Conservation (phyloP, 2,888 invertebrate species). For the Nemotelus nigrinus region DNA sequence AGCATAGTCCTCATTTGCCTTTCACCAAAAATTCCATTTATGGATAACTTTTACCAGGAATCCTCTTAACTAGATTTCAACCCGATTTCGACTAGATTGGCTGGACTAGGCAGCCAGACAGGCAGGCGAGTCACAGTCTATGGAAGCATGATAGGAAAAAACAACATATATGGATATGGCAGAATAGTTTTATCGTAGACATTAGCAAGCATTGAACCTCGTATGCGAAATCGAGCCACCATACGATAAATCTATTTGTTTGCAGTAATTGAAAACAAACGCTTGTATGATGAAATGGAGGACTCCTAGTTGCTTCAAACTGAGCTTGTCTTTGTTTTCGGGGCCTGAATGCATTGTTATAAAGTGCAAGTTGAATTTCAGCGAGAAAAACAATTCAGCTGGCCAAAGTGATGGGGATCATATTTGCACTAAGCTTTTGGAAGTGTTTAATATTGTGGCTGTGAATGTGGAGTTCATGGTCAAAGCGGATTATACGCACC, state of each 20-base stretch:
- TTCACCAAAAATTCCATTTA: conserved; percentile 38
- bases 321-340: too few species aligned
- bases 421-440: too few species aligned
- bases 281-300: background rate
- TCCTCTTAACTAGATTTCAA: conserved; percentile 12
- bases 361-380: too few species aligned
- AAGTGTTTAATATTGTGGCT: too few species aligned
- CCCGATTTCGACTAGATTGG: conserved; percentile 7
- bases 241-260: conserved; percentile 45
- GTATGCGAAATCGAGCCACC: background rate
- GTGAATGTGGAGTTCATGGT: too few species aligned
- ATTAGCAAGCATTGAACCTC: background rate
- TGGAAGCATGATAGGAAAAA: background rate
- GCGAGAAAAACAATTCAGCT: too few species aligned
- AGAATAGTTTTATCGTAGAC: background rate
- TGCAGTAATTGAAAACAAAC: conserved; percentile 46
- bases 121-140: background rate
- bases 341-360: too few species aligned
- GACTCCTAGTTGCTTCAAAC: too few species aligned
- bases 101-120: background rate
- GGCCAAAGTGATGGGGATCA: too few species aligned
- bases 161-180: background rate
- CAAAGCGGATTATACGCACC: too few species aligned
- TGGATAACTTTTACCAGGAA: conserved; percentile 27
- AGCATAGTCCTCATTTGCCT: conserved; percentile 25